phyloP scores from a whole-genome alignment of 2,888 invertebrate genomes.

The Eucera pruinosa region DNA sequence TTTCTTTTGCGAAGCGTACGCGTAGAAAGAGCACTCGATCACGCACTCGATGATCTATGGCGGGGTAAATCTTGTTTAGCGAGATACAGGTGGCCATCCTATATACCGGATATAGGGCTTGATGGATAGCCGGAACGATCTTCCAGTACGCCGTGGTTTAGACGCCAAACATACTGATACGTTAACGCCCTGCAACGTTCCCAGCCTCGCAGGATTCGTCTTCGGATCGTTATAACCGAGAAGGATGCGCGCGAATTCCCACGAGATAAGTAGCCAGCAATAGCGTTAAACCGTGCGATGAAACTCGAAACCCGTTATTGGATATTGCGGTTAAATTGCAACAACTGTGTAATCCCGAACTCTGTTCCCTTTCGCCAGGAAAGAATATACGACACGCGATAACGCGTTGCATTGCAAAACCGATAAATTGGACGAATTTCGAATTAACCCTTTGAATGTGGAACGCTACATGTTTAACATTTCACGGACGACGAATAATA shows the following conservation, averaged over 20 bases:
- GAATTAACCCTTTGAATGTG: no score
- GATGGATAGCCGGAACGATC: conserved; percentile 70
- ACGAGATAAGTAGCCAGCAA: conserved; percentile 9
- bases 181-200: conserved; percentile 55
- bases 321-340: conserved; percentile 21
- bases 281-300: conserved; percentile 29
- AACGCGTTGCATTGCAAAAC: not conserved
- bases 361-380: not conserved
- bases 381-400: not conserved
- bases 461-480: no score
- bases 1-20: conserved; percentile 60
- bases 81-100: conserved; percentile 70
- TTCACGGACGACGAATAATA: no score
- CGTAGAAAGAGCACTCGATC: conserved; percentile 56
- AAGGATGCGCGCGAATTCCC: conserved; percentile 17
- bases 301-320: not conserved
- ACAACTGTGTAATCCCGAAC: not conserved
- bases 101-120: conserved; percentile 65
- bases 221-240: conserved; percentile 31
- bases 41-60: conserved; percentile 67
- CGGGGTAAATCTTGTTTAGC: conserved; percentile 70
- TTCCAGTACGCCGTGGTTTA: conserved; percentile 65
- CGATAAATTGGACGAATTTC: not conserved
- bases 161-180: conserved; percentile 70
- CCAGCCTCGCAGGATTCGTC: conserved; percentile 32